These are phyloP conservation scores for Naso thynnoides DNA, from an alignment of 2,797 vertebrate genomes.

Conservation along the genomic window DNA sequence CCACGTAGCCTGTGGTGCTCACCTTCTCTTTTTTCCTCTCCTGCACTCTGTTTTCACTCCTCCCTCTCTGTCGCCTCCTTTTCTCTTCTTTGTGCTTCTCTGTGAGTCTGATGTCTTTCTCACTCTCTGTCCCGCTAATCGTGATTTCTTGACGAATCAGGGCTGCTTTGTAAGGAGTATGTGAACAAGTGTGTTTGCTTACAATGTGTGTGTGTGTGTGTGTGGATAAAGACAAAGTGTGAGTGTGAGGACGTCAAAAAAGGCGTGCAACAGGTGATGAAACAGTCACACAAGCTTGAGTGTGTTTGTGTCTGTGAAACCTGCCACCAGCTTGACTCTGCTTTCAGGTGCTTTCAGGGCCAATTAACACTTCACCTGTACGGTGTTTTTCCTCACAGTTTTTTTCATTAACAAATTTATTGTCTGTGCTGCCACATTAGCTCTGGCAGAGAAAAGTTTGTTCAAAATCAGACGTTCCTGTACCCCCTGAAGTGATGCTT, in stretches of 20 bases:
- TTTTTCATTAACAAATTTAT: constrained; percentile 38
- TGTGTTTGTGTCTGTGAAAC: not conserved
- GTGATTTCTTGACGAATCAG: constrained; percentile 63
- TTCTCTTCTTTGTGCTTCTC: constrained; percentile 13
- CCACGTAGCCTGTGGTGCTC: constrained; percentile 33
- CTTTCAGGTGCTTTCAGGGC: constrained; percentile 13
- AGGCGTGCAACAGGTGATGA: not conserved
- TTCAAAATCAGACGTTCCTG: constrained; percentile 34
- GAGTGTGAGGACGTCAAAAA: not conserved
- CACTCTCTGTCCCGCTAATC: constrained; percentile 53
- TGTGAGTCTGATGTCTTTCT: constrained; percentile 14
- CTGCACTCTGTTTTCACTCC: constrained; percentile 7
- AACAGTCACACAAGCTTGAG: not conserved
- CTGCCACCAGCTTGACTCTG: constrained; percentile 36
- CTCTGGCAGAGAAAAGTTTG: not conserved
- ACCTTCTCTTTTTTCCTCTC: constrained; percentile 12
- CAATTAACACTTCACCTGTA: constrained; percentile 46
- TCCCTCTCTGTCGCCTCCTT: constrained; percentile 1
- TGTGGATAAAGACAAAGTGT: not conserved
- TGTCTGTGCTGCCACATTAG: constrained; percentile 12
- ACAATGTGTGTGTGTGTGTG: not conserved
- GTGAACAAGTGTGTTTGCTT: not conserved
- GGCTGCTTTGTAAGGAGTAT: constrained; percentile 1
- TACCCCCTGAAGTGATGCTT: not conserved
- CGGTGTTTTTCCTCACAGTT: constrained; percentile 24